phyloP scores from a whole-genome alignment of 2,888 invertebrate genomes.

The Hirtodrosophila duncani region DNA sequence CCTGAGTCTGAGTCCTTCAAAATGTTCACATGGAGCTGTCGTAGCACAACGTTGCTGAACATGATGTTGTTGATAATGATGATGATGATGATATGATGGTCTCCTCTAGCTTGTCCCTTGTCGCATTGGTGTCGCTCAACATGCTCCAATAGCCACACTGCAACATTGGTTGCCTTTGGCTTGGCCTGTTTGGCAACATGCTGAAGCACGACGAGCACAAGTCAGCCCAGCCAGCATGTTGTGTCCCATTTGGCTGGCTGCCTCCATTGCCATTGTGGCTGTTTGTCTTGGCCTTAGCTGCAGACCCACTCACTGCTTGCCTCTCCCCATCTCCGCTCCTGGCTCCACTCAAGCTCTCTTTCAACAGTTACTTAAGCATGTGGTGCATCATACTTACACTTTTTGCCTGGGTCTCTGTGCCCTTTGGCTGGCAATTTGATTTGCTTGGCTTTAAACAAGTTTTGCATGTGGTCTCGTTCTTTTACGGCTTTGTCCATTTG shows the following conservation, averaged over 20 bases:
- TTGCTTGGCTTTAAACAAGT: constrained; percentile 53
- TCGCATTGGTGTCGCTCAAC: constrained; percentile 59
- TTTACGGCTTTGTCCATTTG: constrained; percentile 29
- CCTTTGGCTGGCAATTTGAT: constrained; percentile 50
- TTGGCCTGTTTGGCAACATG: constrained; percentile 41
- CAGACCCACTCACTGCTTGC: too few species aligned
- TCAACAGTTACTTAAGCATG: constrained; percentile 34
- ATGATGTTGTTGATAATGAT: constrained; percentile 7
- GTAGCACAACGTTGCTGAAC: too few species aligned
- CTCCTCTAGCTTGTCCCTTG: constrained; percentile 17
- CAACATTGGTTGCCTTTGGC: constrained; percentile 32
- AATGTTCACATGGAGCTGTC: too few species aligned
- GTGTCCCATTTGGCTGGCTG: constrained; percentile 46
- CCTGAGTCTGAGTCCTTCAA: too few species aligned
- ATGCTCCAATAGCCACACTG: constrained; percentile 54
- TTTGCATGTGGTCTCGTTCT: constrained; percentile 43
- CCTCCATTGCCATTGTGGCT: constrained; percentile 23
- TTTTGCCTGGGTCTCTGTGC: constrained; percentile 28
- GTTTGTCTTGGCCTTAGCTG: constrained; percentile 2
- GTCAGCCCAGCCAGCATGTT: constrained; percentile 16
- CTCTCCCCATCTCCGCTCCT: constrained; percentile 4
- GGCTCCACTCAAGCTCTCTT: not conserved
- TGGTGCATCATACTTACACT: constrained; percentile 19
- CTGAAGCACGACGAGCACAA: constrained; percentile 25
- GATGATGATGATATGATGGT: not conserved